These are phyloP conservation scores for Apeira syringaria DNA, from an alignment of 2,888 invertebrate species.

Conservation along the genomic window DNA sequence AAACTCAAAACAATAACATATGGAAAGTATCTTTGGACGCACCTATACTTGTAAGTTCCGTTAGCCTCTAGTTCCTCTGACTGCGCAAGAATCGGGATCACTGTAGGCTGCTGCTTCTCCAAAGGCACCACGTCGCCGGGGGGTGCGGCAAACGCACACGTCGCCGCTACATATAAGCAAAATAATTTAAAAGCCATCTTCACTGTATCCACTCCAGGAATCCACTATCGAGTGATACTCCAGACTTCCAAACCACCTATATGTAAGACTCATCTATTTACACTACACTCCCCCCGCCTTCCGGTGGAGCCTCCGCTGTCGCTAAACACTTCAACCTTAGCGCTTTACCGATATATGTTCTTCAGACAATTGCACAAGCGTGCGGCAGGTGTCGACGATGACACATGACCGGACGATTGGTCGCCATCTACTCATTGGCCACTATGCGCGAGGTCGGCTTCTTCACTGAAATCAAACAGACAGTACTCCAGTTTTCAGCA, in stretches of 20 bases:
- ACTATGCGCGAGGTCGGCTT: conserved; percentile 44
- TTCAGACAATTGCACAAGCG: conserved; percentile 78
- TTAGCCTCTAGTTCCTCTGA: conserved; percentile 78
- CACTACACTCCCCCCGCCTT: conserved; percentile 79
- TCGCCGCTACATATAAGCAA: conserved; percentile 45
- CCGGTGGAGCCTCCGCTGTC: conserved; percentile 67
- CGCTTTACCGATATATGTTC: conserved; percentile 74
- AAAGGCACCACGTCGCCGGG: conserved; percentile 52
- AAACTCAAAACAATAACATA: too few species aligned
- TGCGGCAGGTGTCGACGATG: conserved; percentile 76
- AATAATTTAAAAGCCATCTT: conserved; percentile 60
- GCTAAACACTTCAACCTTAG: conserved; percentile 83
- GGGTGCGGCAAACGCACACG: conserved; percentile 51
- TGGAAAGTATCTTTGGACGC: too few species aligned
- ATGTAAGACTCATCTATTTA: conserved; percentile 80
- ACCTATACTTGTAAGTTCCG: conserved; percentile 82
- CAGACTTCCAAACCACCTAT: conserved; percentile 72
- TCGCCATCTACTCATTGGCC: conserved; percentile 50
- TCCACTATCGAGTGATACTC: conserved; percentile 68
- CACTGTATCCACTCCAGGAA: conserved; percentile 58
- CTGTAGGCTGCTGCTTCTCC: conserved; percentile 61
- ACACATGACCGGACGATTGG: conserved; percentile 63
- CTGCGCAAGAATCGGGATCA: conserved; percentile 78
- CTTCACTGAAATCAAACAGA: conserved; percentile 24
- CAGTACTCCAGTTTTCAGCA: conserved; percentile 37